phyloP scores from a whole-genome alignment of 2,113 vertebrate genomes.

The Bettongia penicillata region DNA sequence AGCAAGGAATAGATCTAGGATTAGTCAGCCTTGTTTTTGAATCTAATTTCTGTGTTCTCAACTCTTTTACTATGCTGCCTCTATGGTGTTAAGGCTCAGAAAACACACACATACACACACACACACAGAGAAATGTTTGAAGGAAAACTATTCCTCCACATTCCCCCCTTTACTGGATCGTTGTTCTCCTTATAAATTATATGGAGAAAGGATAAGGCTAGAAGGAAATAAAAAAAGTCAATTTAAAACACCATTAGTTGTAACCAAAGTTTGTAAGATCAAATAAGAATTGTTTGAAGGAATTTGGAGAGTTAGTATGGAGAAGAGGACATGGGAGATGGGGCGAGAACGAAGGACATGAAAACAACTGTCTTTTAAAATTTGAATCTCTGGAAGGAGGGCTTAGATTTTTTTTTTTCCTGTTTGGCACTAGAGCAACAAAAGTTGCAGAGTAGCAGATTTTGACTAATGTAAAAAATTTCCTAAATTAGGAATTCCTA shows the following conservation, averaged over 20 bases:
- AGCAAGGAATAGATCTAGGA: no score
- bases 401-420: background rate
- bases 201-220: background rate
- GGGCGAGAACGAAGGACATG: background rate
- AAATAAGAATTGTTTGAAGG: background rate
- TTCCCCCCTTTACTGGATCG: background rate
- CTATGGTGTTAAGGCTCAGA: no score
- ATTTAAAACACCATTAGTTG: background rate
- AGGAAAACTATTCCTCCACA: background rate
- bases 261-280: background rate
- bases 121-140: background rate
- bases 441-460: no score
- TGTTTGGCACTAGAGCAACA: background rate
- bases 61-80: no score
- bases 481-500: no score
- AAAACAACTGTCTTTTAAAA: background rate
- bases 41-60: no score
- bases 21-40: no score
- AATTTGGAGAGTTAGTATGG: background rate
- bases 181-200: background rate
- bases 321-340: background rate
- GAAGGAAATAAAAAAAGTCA: background rate
- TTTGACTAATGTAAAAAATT: no score
- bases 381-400: background rate
- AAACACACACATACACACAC: no score